Evolutionary conservation across 2,797 vertebrate species (phyloP), one percentile per base, ranked within the genome.

Genomic region (Myioborus melanocephalus): DNA sequence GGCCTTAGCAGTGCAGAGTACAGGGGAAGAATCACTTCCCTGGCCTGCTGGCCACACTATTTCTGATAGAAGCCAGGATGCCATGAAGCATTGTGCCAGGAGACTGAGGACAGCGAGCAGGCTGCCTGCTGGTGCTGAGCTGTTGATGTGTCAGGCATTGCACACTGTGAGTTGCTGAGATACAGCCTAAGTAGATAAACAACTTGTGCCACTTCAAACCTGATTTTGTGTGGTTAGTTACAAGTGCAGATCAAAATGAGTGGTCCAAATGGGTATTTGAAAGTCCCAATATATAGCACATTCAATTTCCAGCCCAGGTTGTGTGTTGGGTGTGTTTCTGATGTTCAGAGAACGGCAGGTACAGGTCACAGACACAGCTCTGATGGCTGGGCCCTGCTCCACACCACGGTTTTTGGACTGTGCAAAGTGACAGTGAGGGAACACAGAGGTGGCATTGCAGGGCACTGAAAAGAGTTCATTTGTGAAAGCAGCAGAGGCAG

Each of bases 91-190:
- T 13, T 9, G 49, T 7, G 14, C 44, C 10, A 6, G 14, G 49
- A 59, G 53, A 5, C 24, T 37, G 15, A 1, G 59, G 43, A 30
- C 27, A 6, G 12, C 0, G 2, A 71, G 44, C 47, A 8, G 61
- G 34, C 57, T 71, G 44, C 9, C n/a, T 35, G n/a, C 26, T 68
- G 41, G 10, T 52, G 50, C 68, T 41, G 37, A 6, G 1, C 23
- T 53, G 43, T 12, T 7, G 1, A 3, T 4, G 6, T 34, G 28
- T n/a, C 60, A 52, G n/a, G 12, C 43, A 16, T 0, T 5, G 39
- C 19, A 28, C 32, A 2, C 12, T 6, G 21, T 0, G 3, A 15
- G 28, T 7, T 30, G 39, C 18, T 49, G 39, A 23, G n/a, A 37
- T 46, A 19, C 3, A 46, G 12, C 16, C 46, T 9, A 59, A 34